Percentiles rank a stretch among this genome's conserved stretches.
These are phyloP conservation scores for Chelonia mydas DNA, from an alignment of 2,797 vertebrate genomes.

Conservation along the genomic window DNA sequence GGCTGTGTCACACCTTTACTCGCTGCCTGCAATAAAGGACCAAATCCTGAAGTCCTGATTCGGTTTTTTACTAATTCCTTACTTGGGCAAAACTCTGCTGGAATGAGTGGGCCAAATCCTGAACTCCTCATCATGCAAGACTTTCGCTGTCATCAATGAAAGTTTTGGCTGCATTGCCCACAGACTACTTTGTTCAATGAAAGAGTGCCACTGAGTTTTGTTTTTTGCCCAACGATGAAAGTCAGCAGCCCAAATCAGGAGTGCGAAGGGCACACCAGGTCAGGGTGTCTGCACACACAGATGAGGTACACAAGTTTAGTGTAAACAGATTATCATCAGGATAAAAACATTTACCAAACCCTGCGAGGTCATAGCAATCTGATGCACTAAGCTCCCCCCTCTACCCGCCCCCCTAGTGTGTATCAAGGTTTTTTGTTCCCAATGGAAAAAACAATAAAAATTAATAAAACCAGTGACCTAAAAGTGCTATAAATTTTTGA, in stretches of 20 bases:
- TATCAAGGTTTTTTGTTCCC: not conserved
- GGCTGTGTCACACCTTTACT: not conserved
- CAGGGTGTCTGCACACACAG: not conserved
- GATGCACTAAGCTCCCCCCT: not conserved
- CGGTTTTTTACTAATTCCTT: not conserved
- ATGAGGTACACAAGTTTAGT: fast-evolving
- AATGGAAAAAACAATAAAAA: not conserved
- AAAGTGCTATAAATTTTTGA: slow-evolving; percentile 53
- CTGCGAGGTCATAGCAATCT: not conserved
- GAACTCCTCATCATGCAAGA: not conserved
- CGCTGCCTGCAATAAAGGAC: not conserved
- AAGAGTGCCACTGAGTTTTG: not conserved
- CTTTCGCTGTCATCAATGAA: not conserved
- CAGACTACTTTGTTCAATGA: not conserved
- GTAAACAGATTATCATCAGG: not conserved
- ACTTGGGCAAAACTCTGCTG: not conserved
- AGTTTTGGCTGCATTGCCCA: not conserved
- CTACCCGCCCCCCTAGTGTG: not conserved
- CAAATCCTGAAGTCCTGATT: not conserved
- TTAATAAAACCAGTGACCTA: not conserved
- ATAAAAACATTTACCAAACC: not conserved
- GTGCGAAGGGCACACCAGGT: not conserved
- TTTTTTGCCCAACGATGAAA: not conserved
- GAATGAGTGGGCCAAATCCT: not conserved
- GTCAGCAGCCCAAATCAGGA: not conserved